Evolutionary conservation across 2,797 vertebrate genomes (phyloP).

Genomic region (Clarias platycephalus): DNA sequence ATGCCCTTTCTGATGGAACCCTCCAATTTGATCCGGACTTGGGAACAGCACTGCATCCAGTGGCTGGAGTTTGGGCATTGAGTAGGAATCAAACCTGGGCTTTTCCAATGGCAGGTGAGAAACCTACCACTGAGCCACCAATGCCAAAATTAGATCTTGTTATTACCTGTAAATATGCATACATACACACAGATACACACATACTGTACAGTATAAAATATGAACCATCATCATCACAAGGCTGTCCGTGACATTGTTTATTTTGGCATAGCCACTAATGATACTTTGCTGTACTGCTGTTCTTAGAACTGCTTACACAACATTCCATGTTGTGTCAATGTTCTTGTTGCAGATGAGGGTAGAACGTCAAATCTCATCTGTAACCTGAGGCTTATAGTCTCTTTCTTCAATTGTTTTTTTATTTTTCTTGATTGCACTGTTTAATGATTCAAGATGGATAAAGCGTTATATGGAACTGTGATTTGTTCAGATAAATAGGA

Average conservation of each 20-base stretch:
- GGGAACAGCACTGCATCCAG: too few relatives aligned
- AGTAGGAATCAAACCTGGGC: too few relatives aligned
- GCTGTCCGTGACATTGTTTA: constrained; percentile 15
- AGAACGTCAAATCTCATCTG: constrained; percentile 11
- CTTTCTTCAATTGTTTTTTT: background rate
- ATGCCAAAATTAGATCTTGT: background rate
- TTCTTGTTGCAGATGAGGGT: constrained; percentile 24
- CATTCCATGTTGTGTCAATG: constrained; percentile 51
- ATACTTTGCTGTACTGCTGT: constrained; percentile 7
- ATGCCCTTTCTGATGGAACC: too few relatives aligned
- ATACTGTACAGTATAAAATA: background rate
- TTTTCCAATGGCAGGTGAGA: too few relatives aligned
- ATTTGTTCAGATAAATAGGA: background rate
- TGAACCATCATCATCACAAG: constrained; percentile 4
- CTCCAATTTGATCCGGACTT: too few relatives aligned
- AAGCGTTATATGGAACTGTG: background rate
- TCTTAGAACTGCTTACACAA: constrained; percentile 47
- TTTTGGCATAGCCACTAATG: constrained; percentile 2
- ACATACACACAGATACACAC: background rate
- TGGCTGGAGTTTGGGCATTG: too few relatives aligned
- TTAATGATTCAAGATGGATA: background rate
- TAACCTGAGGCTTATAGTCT: constrained; percentile 19
- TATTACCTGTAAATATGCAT: background rate
- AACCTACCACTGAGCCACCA: background rate
- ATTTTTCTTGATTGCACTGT: background rate